Base-by-base conservation (phyloP, 2,888 invertebrate genomes). In the Vannuccia rotundouncinata region DNA sequence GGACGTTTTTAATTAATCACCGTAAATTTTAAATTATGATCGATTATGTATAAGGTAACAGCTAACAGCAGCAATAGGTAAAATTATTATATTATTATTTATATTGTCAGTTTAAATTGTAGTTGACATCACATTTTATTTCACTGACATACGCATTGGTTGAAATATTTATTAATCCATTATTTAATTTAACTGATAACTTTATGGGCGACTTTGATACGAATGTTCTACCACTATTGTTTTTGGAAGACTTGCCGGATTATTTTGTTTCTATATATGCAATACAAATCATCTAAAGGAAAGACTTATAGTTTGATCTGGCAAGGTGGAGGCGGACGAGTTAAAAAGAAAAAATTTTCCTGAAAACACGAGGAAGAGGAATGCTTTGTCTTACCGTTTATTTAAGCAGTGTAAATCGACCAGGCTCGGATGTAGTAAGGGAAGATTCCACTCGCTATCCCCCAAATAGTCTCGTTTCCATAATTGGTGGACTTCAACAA, bases 11-110 rank as follows among this genome's bases (percentile, higher is more conserved):
- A 66, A 66, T 66, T 66, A 66, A 66, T 66, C 22, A 66, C 66
- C 66, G 66, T 17, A 66, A 66, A 66, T 66, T 66, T 66, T 13
- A 66, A 66, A 66, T 66, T 66, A 66, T 66, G 66, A 66, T 66
- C 66, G 66, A 66, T 66, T 22, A 22, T 22, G 66, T 66, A 22
- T n/a, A 66, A 66, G 25, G 13, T 66, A 66, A n/a, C 5, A 13
- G 25, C n/a, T n/a, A n/a, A n/a, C n/a, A n/a, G n/a, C n/a, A n/a
- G n/a, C n/a, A n/a, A n/a, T n/a, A n/a, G n/a, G n/a, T n/a, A n/a
- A n/a, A n/a, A n/a, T n/a, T n/a, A n/a, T n/a, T 22, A 66, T 66
- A 22, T 66, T 5, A 66, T 66, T n/a, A 66, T 13, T 22, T 66
- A 66, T 13, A 45, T 13, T 45, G 17, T 13, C 17, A 45, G n/a